phyloP scores from a whole-genome alignment of 2,113 vertebrate genomes.

The Mobula hypostoma region DNA sequence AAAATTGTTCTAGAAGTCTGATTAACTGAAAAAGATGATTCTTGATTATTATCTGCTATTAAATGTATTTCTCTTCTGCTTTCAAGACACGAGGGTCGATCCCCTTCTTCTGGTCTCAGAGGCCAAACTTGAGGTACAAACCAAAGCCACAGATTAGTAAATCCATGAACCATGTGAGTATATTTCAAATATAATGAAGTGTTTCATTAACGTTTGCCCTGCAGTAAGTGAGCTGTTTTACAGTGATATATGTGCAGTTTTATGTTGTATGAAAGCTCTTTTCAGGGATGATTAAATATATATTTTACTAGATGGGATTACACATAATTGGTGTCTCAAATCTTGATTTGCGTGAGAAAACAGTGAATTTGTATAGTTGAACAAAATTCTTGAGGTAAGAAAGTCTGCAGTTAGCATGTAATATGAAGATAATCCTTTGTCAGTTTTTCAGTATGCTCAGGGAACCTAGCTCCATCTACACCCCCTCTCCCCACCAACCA shows the following conservation, averaged over 20 bases:
- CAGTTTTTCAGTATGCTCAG: too few relatives aligned
- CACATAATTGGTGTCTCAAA: neutral
- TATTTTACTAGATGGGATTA: neutral
- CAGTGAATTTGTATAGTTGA: neutral
- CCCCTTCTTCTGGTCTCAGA: slow-evolving; percentile 92
- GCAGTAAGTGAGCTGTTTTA: slow-evolving; percentile 2
- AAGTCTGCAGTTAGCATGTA: neutral
- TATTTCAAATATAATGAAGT: neutral
- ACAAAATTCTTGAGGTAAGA: neutral
- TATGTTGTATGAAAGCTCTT: neutral
- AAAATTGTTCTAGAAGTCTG: neutral
- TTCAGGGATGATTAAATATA: neutral
- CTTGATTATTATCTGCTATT: neutral
- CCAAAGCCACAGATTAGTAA: slow-evolving; percentile 91
- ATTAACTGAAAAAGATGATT: neutral
- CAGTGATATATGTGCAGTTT: neutral
- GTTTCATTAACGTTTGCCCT: neutral
- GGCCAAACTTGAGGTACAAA: slow-evolving; percentile 92
- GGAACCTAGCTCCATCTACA: too few relatives aligned
- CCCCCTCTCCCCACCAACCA: too few relatives aligned
- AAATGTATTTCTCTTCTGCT: slow-evolving; percentile 38
- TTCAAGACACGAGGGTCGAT: slow-evolving; percentile 86
- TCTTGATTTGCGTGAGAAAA: neutral
- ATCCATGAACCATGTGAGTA: slow-evolving; percentile 79
- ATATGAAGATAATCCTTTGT: neutral